phyloP scores from a whole-genome alignment of 1,140 invertebrate genomes.

The Meloidogyne exigua region DNA sequence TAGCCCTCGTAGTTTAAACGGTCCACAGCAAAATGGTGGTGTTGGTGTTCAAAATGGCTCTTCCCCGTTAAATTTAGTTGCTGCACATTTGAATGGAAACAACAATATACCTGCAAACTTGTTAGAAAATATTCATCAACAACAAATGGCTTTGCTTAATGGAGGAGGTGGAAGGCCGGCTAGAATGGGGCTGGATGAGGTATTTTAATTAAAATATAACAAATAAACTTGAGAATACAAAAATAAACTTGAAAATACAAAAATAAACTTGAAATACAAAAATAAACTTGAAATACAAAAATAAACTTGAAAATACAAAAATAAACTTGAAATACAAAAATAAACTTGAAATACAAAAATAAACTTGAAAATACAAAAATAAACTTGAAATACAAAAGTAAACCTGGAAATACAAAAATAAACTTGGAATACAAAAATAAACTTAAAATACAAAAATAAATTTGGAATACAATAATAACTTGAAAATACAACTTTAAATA shows the following conservation, averaged over 20 bases:
- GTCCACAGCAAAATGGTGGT: background rate
- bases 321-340: slow-evolving; percentile 48
- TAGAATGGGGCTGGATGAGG: slow-evolving; percentile 25
- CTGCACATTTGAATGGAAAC: slow-evolving; percentile 9
- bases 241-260: background rate
- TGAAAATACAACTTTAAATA: too few relatives aligned
- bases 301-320: background rate
- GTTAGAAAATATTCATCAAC: slow-evolving; percentile 21
- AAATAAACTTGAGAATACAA: background rate
- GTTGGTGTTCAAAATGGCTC: background rate
- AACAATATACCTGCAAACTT: slow-evolving; percentile 7
- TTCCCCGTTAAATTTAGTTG: slow-evolving; percentile 17
- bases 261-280: background rate
- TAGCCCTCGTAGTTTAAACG: slow-evolving; percentile 10
- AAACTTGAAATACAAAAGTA: background rate
- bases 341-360: slow-evolving; percentile 49
- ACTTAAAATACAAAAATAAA: background rate
- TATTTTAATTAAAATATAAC: slow-evolving; percentile 13
- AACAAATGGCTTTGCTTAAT: slow-evolving; percentile 33
- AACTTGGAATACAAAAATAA: background rate
- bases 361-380: too few relatives aligned
- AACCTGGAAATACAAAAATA: background rate
- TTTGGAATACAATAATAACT: too few relatives aligned
- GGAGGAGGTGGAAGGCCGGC: slow-evolving; percentile 24
- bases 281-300: too few relatives aligned